phyloP scores from a whole-genome alignment of 2,113 vertebrate species.

The Rhynchopsitta pachyrhyncha region DNA sequence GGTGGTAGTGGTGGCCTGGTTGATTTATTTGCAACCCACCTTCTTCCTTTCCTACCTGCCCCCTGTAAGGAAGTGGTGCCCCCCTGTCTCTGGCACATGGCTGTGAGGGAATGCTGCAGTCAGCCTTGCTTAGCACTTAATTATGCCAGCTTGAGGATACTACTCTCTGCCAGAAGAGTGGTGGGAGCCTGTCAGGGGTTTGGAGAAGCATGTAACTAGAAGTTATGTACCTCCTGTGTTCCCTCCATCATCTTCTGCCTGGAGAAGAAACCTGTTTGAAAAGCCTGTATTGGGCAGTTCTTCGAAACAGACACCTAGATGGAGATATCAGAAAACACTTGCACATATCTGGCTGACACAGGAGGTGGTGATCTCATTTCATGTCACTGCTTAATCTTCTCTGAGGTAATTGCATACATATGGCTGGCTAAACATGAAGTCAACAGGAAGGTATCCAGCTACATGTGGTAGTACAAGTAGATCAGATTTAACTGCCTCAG shows the following conservation, averaged over 20 bases:
- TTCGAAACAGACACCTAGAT: not conserved
- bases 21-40: not conserved
- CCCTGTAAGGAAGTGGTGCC: accelerated
- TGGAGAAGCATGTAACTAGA: not conserved
- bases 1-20: too few species aligned
- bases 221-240: not conserved
- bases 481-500: conserved; percentile 26
- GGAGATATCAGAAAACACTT: not conserved
- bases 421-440: conserved; percentile 30
- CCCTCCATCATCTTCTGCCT: not conserved
- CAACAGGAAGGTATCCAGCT: conserved; percentile 50
- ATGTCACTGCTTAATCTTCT: conserved; percentile 19
- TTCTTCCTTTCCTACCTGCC: not conserved
- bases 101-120: accelerated
- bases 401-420: conserved; percentile 31
- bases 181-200: not conserved
- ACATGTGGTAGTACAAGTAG: conserved; percentile 6
- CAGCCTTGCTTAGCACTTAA: not conserved
- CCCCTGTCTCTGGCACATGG: not conserved
- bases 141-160: not conserved
- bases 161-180: not conserved
- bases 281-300: not conserved
- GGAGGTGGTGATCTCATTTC: conserved; percentile 29
- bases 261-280: not conserved
- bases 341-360: conserved; percentile 4